Evolutionary conservation across 2,888 invertebrate genomes (phyloP).

Genomic region (Sphecodes monilicornis): DNA sequence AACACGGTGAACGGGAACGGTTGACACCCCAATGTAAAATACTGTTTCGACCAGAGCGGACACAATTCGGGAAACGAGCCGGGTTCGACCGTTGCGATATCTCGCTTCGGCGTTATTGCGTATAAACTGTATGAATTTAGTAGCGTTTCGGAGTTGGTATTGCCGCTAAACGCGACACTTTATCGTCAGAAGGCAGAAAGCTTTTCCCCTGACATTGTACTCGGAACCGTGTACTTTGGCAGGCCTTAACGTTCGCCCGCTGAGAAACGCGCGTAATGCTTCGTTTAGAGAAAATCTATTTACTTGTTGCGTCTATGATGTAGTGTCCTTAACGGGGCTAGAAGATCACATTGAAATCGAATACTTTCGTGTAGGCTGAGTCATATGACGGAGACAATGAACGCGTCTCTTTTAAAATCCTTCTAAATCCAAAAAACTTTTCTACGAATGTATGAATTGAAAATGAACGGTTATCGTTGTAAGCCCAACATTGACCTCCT

Average conservation of each 20-base stretch:
- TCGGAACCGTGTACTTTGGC: not conserved
- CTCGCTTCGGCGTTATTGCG: constrained; percentile 7
- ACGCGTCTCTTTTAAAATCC: not conserved
- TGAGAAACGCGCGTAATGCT: not conserved
- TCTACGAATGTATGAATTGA: not conserved
- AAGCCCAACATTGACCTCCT: not conserved
- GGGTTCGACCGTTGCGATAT: constrained; percentile 4
- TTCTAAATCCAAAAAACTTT: not conserved
- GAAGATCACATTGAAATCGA: not conserved
- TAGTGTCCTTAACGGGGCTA: not conserved
- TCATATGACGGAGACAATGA: not conserved
- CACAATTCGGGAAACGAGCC: constrained; percentile 43
- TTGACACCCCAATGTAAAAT: constrained; percentile 49
- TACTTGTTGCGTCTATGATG: not conserved
- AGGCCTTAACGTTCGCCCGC: not conserved
- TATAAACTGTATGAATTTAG: constrained; percentile 35
- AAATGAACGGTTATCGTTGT: too few relatives aligned
- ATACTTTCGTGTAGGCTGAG: not conserved
- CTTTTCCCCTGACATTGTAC: constrained; percentile 1
- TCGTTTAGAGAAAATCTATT: constrained; percentile 1
- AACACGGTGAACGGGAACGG: constrained; percentile 43
- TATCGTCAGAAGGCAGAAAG: not conserved
- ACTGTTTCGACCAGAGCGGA: constrained; percentile 26
- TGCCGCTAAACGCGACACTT: not conserved
- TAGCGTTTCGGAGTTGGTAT: constrained; percentile 21